A percentile compares a stretch with the other conserved stretches of the same genome.
These are phyloP conservation scores for Thalassaphorura encarpata DNA, from an alignment of 1,140 invertebrate genomes.

Conservation along the genomic window DNA sequence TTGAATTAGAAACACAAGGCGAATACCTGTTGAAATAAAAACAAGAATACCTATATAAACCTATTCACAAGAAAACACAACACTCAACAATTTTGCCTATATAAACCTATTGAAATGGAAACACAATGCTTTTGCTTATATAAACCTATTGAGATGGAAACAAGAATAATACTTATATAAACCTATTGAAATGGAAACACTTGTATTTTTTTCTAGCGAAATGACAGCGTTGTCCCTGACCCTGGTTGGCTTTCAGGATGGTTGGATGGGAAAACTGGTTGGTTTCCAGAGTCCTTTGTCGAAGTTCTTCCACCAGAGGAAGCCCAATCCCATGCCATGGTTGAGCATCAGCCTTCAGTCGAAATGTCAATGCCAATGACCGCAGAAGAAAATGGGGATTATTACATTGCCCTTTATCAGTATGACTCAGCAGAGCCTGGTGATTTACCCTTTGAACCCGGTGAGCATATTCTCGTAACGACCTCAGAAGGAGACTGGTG, in stretches of 20 bases:
- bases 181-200: neutral
- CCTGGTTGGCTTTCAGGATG: slow-evolving; percentile 94
- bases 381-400: too few relatives aligned
- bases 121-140: too few relatives aligned
- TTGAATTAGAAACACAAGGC: too few relatives aligned
- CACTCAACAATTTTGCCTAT: too few relatives aligned
- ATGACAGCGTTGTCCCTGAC: slow-evolving; percentile 74
- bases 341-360: neutral
- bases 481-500: slow-evolving; percentile 96
- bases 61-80: too few relatives aligned
- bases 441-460: slow-evolving; percentile 82
- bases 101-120: too few relatives aligned
- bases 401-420: slow-evolving; percentile 73
- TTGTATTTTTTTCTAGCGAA: slow-evolving; percentile 47
- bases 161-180: neutral
- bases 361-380: neutral
- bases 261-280: slow-evolving; percentile 80
- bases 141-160: too few relatives aligned
- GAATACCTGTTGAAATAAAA: too few relatives aligned
- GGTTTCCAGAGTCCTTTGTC: slow-evolving; percentile 96
- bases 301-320: slow-evolving; percentile 52
- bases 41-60: too few relatives aligned
- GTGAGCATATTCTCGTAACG: slow-evolving; percentile 76
- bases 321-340: neutral
- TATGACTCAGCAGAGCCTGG: slow-evolving; percentile 79